Evolutionary conservation across 2,888 invertebrate species (phyloP).

Genomic region (Cephus spinipes): DNA sequence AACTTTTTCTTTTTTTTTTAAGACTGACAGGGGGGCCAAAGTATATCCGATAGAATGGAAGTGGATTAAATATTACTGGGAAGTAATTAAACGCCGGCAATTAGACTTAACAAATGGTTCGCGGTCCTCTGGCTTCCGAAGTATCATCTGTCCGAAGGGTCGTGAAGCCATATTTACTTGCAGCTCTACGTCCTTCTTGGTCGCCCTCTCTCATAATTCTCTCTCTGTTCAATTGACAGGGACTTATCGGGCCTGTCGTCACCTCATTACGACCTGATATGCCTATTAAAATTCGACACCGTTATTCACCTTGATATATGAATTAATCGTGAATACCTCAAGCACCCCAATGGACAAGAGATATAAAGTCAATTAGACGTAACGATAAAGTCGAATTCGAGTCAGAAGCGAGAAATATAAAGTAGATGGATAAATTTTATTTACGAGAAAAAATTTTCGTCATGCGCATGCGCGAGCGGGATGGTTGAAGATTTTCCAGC

Average conservation of each 20-base stretch:
- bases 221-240: constrained; percentile 26
- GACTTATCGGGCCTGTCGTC: constrained; percentile 38
- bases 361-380: too few species aligned
- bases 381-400: not conserved
- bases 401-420: constrained; percentile 14
- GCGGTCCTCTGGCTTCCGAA: constrained; percentile 38
- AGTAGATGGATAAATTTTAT: constrained; percentile 22
- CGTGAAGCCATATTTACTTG: not conserved
- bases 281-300: constrained; percentile 5
- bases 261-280: constrained; percentile 23
- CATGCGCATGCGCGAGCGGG: not conserved
- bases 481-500: not conserved
- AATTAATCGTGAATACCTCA: not conserved
- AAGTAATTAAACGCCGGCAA: constrained; percentile 39
- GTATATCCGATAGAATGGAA: too few species aligned
- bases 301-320: not conserved
- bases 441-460: constrained; percentile 9
- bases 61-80: constrained; percentile 9
- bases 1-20: too few species aligned
- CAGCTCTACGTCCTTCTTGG: not conserved
- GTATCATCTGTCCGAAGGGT: constrained; percentile 27
- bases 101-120: constrained; percentile 37
- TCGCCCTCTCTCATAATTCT: constrained; percentile 8
- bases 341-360: too few species aligned
- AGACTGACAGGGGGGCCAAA: too few species aligned